Percentiles rank a stretch among this genome's conserved stretches.
Conservation (phyloP, 2,113 vertebrate genomes). For the Megaceryle maxima region DNA sequence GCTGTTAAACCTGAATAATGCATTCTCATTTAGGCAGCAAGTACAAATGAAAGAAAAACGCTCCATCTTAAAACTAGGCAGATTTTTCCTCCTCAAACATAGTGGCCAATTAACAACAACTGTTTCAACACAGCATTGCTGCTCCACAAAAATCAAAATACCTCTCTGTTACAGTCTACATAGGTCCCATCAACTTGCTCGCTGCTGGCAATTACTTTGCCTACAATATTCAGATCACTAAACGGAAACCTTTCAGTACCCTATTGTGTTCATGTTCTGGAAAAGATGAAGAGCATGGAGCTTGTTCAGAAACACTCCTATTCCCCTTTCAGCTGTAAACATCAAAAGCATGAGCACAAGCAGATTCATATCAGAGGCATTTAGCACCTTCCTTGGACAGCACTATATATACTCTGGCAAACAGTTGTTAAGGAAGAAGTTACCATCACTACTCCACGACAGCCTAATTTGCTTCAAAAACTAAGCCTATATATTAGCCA, state of each 20-base stretch:
- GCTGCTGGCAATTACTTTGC: background rate
- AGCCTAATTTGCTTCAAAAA: background rate
- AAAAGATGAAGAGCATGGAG: background rate
- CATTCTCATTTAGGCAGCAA: background rate
- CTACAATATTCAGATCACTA: background rate
- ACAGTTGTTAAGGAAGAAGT: background rate
- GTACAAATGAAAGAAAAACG: background rate
- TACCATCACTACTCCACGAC: background rate
- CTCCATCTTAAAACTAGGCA: background rate
- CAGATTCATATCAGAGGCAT: background rate
- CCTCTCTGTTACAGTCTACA: background rate
- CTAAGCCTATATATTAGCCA: background rate
- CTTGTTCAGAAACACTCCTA: background rate
- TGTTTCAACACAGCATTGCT: background rate
- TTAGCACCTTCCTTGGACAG: background rate
- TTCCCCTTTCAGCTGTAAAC: background rate
- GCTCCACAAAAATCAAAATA: background rate
- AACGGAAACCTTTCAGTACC: conserved; percentile 33
- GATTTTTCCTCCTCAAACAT: background rate
- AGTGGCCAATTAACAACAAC: background rate
- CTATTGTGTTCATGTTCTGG: background rate
- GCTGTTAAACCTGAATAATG: conserved; percentile 48
- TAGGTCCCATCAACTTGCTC: background rate
- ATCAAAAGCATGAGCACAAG: background rate
- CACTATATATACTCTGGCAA: background rate